Evolutionary conservation across 2,113 vertebrate species (phyloP).

Genomic region (Calypte anna): DNA sequence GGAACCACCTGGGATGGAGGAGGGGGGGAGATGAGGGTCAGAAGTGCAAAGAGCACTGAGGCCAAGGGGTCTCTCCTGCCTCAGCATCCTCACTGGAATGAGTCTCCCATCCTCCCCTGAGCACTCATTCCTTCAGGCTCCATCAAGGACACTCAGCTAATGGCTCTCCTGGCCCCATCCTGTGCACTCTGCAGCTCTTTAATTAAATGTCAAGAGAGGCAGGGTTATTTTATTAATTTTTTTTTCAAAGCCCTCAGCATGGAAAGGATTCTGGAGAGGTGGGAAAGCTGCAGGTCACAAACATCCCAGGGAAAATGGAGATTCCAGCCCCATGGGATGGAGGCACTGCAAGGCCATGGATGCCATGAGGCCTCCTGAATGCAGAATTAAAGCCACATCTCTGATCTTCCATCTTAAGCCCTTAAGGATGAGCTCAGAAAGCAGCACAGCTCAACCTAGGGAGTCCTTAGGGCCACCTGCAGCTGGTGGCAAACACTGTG

Average conservation of each 20-base stretch:
- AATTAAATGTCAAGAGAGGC: constrained; percentile 58
- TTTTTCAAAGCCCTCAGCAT: background rate
- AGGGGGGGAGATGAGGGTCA: background rate
- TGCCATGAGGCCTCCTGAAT: background rate
- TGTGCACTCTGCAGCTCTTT: background rate
- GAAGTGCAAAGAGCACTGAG: background rate
- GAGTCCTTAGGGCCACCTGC: background rate
- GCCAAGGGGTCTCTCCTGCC: background rate
- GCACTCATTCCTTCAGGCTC: background rate
- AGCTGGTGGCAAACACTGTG: background rate
- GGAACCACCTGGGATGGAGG: background rate
- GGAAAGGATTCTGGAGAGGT: background rate
- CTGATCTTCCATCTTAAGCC: background rate
- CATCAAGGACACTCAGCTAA: background rate
- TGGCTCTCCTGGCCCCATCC: background rate
- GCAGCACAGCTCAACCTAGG: background rate
- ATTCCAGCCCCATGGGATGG: background rate
- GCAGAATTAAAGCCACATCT: background rate
- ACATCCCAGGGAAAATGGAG: accelerated
- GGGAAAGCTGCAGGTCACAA: background rate
- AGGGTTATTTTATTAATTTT: background rate
- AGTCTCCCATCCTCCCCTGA: background rate
- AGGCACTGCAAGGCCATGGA: background rate
- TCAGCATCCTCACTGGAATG: background rate
- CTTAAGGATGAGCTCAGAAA: background rate